phyloP scores from a whole-genome alignment of 2,888 invertebrate species.

The Micoletzkya japonica region DNA sequence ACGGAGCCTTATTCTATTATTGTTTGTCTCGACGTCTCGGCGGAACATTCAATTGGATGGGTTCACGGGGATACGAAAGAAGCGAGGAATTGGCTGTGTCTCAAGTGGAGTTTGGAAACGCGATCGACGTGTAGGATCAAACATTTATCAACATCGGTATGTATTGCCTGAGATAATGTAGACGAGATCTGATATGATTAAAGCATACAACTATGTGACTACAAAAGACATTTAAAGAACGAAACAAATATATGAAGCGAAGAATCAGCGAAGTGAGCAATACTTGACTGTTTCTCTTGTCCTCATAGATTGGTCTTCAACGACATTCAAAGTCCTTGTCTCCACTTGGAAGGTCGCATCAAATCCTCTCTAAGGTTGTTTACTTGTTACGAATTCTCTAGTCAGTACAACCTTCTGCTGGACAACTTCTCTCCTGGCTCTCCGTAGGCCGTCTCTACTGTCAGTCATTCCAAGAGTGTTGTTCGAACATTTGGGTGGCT shows the following conservation, averaged over 20 bases:
- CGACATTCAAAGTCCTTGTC: constrained; percentile 51
- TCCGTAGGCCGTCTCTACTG: constrained; percentile 11
- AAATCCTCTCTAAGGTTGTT: constrained; percentile 10
- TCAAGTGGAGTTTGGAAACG: no score
- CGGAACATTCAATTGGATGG: no score
- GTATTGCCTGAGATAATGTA: no score
- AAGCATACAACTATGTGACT: constrained; percentile 1
- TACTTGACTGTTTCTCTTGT: constrained; percentile 52
- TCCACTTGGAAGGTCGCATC: constrained; percentile 9
- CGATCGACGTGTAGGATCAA: no score
- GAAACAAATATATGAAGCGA: not conserved
- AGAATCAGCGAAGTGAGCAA: constrained; percentile 52
- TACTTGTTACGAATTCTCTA: not conserved
- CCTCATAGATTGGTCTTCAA: constrained; percentile 55
- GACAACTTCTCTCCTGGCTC: not conserved
- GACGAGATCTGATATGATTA: no score
- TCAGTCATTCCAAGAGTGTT: not conserved
- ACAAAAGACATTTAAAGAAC: not conserved
- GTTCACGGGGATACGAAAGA: no score
- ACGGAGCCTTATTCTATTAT: no score
- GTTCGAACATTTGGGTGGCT: constrained; percentile 23
- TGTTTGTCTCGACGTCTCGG: no score
- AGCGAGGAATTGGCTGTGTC: no score
- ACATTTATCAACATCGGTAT: no score
- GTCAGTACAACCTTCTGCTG: not conserved